These are phyloP conservation scores for Hestina assimilis DNA, from an alignment of 1,140 invertebrate species.

Conservation along the genomic window DNA sequence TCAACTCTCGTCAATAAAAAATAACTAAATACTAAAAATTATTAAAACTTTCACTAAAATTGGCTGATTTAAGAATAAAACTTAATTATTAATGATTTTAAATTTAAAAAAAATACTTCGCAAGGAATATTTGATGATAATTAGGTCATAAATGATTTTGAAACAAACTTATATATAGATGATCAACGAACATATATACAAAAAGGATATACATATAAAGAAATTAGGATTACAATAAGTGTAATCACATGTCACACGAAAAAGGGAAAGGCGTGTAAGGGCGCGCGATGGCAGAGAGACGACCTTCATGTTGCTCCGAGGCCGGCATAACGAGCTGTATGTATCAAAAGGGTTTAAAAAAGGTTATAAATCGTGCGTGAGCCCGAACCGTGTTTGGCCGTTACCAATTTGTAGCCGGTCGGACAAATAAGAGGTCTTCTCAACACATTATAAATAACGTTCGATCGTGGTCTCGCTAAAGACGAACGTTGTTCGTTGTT, in stretches of 20 bases:
- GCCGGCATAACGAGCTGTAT: conserved; percentile 6
- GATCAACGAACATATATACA: too few relatives aligned
- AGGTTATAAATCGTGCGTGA: conserved; percentile 39
- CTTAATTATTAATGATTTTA: too few relatives aligned
- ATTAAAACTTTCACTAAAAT: too few relatives aligned
- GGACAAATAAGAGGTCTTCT: conserved; percentile 44
- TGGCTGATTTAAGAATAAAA: too few relatives aligned
- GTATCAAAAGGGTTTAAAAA: not conserved
- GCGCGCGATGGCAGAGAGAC: not conserved
- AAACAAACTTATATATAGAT: too few relatives aligned
- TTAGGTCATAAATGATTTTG: too few relatives aligned
- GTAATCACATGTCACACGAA: not conserved
- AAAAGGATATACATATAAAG: not conserved
- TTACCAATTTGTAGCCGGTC: conserved; percentile 61
- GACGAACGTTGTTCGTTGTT: too few relatives aligned
- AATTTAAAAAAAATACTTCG: too few relatives aligned
- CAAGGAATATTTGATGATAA: too few relatives aligned
- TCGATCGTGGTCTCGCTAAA: too few relatives aligned
- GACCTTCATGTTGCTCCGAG: conserved; percentile 17
- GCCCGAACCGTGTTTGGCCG: conserved; percentile 39
- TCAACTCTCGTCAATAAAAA: too few relatives aligned
- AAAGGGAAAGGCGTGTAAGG: not conserved
- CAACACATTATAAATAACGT: conserved; percentile 30
- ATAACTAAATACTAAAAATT: too few relatives aligned
- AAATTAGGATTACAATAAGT: not conserved